Percentiles rank a stretch among this genome's conserved stretches.
Evolutionary conservation across 2,888 invertebrate species (phyloP).

Genomic region (Stenurella melanura): DNA sequence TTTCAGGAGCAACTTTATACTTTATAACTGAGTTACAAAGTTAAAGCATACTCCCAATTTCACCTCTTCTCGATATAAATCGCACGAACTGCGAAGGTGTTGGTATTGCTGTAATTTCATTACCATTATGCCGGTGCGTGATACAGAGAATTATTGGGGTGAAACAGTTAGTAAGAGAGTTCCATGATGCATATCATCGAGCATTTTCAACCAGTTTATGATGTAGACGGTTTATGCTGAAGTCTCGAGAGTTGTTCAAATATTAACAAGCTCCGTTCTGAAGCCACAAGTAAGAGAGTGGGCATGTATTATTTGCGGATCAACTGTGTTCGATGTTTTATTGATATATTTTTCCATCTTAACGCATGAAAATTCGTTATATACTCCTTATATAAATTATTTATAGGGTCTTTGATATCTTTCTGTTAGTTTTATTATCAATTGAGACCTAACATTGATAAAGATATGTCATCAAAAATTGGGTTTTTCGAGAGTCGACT

Average conservation of each 20-base stretch:
- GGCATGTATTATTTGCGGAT: conserved; percentile 54
- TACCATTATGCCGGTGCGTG: background rate
- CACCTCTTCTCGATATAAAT: background rate
- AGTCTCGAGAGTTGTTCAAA: conserved; percentile 53
- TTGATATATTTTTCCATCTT: background rate
- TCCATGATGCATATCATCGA: conserved; percentile 36
- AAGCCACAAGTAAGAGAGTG: conserved; percentile 46
- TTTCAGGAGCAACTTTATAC: background rate
- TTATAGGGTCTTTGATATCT: no score
- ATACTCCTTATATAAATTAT: no score
- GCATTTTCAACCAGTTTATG: conserved; percentile 47
- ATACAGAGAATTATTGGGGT: conserved; percentile 3
- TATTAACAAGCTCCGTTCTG: conserved; percentile 53
- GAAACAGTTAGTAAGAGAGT: conserved; percentile 13
- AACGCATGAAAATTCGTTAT: background rate
- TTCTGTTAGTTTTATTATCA: no score
- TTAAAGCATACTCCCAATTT: background rate
- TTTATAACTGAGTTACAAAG: background rate
- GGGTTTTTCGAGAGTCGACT: no score
- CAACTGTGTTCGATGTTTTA: conserved; percentile 16
- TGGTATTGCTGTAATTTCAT: background rate
- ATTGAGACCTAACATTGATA: no score
- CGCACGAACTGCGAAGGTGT: background rate
- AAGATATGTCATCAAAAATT: no score
- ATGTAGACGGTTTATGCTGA: conserved; percentile 38